Conservation (phyloP, 1,140 invertebrate species). For the Babylonia areolata region DNA sequence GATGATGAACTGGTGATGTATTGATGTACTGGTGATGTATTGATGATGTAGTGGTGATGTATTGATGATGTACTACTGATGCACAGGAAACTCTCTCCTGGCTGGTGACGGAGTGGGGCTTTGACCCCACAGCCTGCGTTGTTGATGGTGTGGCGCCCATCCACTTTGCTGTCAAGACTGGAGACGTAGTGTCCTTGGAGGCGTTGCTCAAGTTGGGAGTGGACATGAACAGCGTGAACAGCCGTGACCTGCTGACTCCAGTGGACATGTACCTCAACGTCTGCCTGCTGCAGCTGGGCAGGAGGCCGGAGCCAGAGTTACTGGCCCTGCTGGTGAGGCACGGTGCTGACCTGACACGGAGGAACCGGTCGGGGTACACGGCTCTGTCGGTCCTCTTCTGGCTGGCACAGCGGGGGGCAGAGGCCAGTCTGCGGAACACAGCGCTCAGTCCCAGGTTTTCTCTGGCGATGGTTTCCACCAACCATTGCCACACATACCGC, state of each 20-base stretch:
- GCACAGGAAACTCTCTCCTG: constrained; percentile 25
- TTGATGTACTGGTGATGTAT: too few species aligned
- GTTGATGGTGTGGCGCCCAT: background rate
- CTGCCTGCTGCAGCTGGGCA: background rate
- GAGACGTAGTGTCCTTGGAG: background rate
- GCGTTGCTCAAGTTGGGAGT: constrained; percentile 9
- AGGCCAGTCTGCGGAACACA: too few species aligned
- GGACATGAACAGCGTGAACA: background rate
- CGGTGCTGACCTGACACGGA: constrained; percentile 9
- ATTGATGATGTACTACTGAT: background rate
- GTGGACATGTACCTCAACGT: constrained; percentile 6
- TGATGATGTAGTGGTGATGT: too few species aligned
- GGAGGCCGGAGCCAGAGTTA: background rate
- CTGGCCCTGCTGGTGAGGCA: constrained; percentile 14
- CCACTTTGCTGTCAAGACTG: background rate
- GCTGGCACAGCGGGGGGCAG: background rate
- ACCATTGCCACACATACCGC: too few species aligned
- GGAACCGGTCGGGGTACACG: constrained; percentile 13
- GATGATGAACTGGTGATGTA: too few species aligned
- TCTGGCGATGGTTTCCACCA: background rate
- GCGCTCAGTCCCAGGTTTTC: background rate
- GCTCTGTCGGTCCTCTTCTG: constrained; percentile 13
- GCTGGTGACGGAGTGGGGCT: background rate
- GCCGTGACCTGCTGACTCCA: background rate
- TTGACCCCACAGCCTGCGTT: background rate